Conservation (phyloP, 2,113 vertebrate species). For the Platycercus adscitus region DNA sequence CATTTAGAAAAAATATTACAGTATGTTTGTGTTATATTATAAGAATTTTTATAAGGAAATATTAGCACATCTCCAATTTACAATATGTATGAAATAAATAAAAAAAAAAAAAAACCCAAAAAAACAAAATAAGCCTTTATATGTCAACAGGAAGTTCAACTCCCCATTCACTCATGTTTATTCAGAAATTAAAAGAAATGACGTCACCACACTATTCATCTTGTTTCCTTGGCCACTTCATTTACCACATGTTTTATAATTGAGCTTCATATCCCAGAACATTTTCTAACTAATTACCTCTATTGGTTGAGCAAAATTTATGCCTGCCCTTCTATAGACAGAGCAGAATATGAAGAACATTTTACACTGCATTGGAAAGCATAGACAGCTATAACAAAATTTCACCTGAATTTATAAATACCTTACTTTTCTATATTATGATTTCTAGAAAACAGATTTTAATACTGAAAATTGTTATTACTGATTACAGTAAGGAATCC, state of each 20-base stretch:
- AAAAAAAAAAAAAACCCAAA: not conserved
- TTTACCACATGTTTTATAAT: not conserved
- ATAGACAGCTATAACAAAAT: not conserved
- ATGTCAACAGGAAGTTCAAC: not conserved
- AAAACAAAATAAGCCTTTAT: not conserved
- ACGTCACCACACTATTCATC: not conserved
- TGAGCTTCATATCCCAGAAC: not conserved
- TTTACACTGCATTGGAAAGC: not conserved
- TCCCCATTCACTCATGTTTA: not conserved
- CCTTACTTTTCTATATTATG: not conserved
- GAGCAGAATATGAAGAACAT: not conserved
- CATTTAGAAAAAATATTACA: not conserved
- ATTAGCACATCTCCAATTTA: not conserved
- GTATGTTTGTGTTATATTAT: not conserved
- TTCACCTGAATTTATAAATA: not conserved
- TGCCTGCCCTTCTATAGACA: not conserved
- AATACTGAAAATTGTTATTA: not conserved
- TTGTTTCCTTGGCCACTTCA: not conserved
- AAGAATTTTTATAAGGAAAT: not conserved
- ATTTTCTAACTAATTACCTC: not conserved
- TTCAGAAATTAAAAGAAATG: not conserved
- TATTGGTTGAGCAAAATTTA: not conserved
- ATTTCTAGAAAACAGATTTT: not conserved
- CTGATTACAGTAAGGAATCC: not conserved
- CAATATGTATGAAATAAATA: not conserved